A percentile compares a stretch with the other conserved stretches of the same genome.
Conservation (phyloP, 1,140 invertebrate species). For the Apis dorsata region DNA sequence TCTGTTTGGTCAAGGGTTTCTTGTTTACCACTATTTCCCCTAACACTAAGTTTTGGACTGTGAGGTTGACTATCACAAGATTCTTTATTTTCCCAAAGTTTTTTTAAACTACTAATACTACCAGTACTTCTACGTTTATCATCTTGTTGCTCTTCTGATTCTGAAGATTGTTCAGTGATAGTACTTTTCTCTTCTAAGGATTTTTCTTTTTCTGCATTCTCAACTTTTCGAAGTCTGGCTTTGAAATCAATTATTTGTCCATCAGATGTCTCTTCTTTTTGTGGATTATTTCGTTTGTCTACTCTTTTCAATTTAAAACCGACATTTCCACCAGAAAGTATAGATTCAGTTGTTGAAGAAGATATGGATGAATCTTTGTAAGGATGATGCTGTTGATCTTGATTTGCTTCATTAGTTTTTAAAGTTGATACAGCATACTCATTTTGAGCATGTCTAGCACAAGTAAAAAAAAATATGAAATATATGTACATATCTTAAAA, state of each 20-base stretch:
- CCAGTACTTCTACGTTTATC: conserved; percentile 95
- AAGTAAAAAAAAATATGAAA: background rate
- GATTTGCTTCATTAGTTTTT: conserved; percentile 54
- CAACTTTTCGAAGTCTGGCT: conserved; percentile 90
- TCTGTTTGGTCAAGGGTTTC: conserved; percentile 77
- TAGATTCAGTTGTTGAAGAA: conserved; percentile 50
- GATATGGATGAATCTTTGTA: conserved; percentile 33
- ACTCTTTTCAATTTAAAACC: conserved; percentile 84
- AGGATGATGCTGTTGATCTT: conserved; percentile 40
- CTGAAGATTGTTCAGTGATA: conserved; percentile 40
- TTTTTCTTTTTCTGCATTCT: conserved; percentile 81
- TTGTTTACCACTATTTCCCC: conserved; percentile 64
- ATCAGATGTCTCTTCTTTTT: conserved; percentile 80
- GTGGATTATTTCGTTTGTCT: conserved; percentile 80
- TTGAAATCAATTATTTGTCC: conserved; percentile 91
- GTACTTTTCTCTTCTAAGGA: conserved; percentile 61
- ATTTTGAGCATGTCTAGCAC: conserved; percentile 57
- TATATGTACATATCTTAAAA: background rate
- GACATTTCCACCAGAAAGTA: conserved; percentile 60
- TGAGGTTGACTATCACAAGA: conserved; percentile 79
- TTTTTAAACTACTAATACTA: conserved; percentile 95
- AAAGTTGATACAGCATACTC: conserved; percentile 74
- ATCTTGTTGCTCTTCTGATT: conserved; percentile 77
- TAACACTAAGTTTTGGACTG: conserved; percentile 83
- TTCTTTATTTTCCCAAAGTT: conserved; percentile 92